These are phyloP conservation scores for Salticus scenicus DNA, from an alignment of 2,888 invertebrate species.

Conservation along the genomic window DNA sequence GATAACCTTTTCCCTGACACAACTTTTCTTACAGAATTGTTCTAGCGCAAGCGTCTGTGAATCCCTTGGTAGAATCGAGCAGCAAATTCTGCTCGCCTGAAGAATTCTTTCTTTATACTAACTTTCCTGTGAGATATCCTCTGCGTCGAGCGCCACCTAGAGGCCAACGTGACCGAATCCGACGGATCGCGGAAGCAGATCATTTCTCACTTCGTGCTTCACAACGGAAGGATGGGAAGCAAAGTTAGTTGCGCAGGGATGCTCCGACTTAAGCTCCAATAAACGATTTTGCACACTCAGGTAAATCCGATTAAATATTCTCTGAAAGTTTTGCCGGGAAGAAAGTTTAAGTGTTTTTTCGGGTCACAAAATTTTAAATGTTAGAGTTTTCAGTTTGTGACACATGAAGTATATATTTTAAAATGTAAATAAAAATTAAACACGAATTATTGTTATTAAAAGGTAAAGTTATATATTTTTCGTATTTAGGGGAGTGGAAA, in stretches of 20 bases:
- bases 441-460: too few species aligned
- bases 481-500: too few species aligned
- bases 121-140: background rate
- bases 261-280: background rate
- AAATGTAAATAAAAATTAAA: too few species aligned
- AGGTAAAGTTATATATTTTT: too few species aligned
- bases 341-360: too few species aligned
- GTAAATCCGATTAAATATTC: background rate
- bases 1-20: too few species aligned
- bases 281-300: constrained; percentile 2
- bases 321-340: background rate
- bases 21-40: too few species aligned
- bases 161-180: background rate
- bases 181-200: background rate
- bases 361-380: too few species aligned
- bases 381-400: too few species aligned
- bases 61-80: background rate
- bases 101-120: background rate
- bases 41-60: background rate
- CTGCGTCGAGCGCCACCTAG: background rate
- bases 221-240: background rate
- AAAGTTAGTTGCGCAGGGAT: constrained; percentile 1
- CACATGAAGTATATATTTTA: too few species aligned
- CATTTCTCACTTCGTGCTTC: background rate
- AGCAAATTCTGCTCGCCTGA: background rate